Evolutionary conservation across 2,113 vertebrate species (phyloP), one percentile per base, ranked within the genome.

Genomic region (Aegithalos caudatus): DNA sequence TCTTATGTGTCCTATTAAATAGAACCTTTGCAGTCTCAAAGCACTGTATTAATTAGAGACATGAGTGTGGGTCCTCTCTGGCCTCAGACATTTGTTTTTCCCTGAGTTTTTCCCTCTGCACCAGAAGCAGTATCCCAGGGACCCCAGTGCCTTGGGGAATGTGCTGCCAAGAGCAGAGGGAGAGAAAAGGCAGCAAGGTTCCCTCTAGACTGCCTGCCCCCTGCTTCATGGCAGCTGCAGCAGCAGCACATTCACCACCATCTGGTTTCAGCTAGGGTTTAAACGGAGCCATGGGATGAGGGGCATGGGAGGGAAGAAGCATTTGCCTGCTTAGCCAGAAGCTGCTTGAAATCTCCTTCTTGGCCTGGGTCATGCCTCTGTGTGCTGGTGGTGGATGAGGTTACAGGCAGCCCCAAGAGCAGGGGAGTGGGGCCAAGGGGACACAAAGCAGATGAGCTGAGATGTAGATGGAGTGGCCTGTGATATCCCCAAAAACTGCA

Each of bases 301-400:
- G 20, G 45, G 65, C 0, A 1, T 1, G 3, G 27, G 4, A 44
- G 60, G 24, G 35, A 56, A 76, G 71, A 70, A 53, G 4, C 0
- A 1, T 10, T 42, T 77, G 37, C 20, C 50, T n/a, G 23, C 42
- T 44, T 44, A 33, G 33, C 35, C 20, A 72, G 81, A 62, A 82
- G 16, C 25, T 65, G 42, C 57, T 38, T 4, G 4, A 58, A 64
- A 37, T 72, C 44, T 79, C 48, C 33, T 19, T 81, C 47, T 64
- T 69, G 95, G 48, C 22, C 66, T 24, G 28, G 35, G 58, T 38
- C 40, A 33, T 37, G 35, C 23, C 51, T 58, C 38, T 58, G 14
- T 1, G 3, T 0, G 13, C 38, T 54, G 53, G 6, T 50, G 33
- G 45, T 8, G 1, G 56, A 29, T 0, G 1, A 45, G 37, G 18